These are phyloP conservation scores for Lottia scabra DNA, from an alignment of 2,888 invertebrate species.

Conservation along the genomic window DNA sequence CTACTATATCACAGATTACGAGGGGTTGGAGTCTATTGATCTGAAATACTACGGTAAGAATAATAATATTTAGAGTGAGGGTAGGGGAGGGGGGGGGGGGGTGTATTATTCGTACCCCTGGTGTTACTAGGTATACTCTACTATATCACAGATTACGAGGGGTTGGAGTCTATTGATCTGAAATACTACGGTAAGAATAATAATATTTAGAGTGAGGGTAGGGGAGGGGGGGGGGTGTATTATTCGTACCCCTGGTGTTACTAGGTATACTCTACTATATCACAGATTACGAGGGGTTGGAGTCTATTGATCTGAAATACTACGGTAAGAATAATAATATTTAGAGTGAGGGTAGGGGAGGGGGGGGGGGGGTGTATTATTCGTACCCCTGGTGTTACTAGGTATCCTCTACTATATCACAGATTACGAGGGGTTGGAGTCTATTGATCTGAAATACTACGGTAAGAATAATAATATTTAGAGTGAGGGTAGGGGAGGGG, in stretches of 20 bases:
- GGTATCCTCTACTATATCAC: conserved; percentile 42
- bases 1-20: conserved; percentile 36
- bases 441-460: conserved; percentile 54
- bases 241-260: conserved; percentile 49
- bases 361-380: conserved; percentile 39
- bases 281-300: conserved; percentile 30
- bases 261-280: conserved; percentile 45
- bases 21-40: conserved; percentile 42
- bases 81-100: conserved; percentile 22
- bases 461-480: conserved; percentile 38
- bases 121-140: conserved; percentile 46
- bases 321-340: conserved; percentile 43
- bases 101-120: conserved; percentile 50
- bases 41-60: conserved; percentile 53
- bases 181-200: conserved; percentile 51
- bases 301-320: conserved; percentile 49
- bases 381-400: conserved; percentile 51
- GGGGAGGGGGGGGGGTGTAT: no score
- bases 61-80: no score
- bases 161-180: conserved; percentile 46
- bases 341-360: no score
- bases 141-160: conserved; percentile 35
- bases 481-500: no score
- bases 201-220: not conserved
- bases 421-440: conserved; percentile 31